Base-by-base conservation (phyloP, 2,888 invertebrate genomes). In the Lampropteryx suffumata region DNA sequence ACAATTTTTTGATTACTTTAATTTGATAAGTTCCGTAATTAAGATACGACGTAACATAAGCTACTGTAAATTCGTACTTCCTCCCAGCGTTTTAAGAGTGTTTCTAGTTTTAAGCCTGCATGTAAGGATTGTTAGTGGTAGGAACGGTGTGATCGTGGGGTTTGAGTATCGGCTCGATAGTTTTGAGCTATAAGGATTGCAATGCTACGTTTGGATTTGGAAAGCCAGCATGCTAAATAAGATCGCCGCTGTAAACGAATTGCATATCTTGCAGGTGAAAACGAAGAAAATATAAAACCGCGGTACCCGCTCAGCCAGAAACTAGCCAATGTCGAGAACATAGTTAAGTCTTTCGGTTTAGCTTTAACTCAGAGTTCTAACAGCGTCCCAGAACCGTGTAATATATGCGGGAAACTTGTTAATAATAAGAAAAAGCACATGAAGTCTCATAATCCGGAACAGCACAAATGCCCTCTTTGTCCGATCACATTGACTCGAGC, bases 371-470 rank as follows among this genome's bases (percentile, higher is more conserved):
- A 74, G 48, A 80, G 75, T 67, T 73, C 78, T 9, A 71, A 76
- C 58, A 69, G 59, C 59, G 76, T 77, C 57, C 83, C 92, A 63
- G 92, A 92, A 77, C 83, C 91, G 62, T 94, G 94, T 84, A 86
- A 84, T 59, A 76, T 92, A 62, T 94, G 94, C 80, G 92, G 93
- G 56, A 94, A 94, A 84, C 88, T 90, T 57, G 94, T 94, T 61
- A 92, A 90, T 71, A 93, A 93, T 81, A 85, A 93, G 68, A 93
- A 94, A 91, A 93, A 94, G 71, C 93, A 93, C 71, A 84, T 93
- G 79, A 92, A 93, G 74, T 92, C 92, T 27, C 94, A 93, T 73
- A 91, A 91, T 61, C 93, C 93, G 10, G 92, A 92, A 66, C 91
- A 91, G 65, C 92, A 92, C 72, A 91, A 91, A 67, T 93, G 93